Percentiles rank a stretch among this genome's conserved stretches.
Evolutionary conservation across 1,140 invertebrate species (phyloP).

Genomic region (Drosophila bipectinata): DNA sequence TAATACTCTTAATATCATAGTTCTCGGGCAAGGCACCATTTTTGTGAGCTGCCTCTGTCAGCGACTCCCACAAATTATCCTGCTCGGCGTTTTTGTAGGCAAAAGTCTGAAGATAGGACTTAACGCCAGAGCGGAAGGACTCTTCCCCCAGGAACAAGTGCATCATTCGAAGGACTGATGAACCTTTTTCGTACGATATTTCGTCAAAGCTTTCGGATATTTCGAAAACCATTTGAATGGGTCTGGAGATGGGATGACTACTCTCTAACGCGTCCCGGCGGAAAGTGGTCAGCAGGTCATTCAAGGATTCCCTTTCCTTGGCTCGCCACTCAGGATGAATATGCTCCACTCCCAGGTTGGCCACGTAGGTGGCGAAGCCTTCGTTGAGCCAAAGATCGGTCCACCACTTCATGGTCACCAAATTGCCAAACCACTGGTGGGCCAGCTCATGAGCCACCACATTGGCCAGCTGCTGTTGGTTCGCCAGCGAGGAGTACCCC

Average conservation of each 20-base stretch:
- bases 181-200: conserved; percentile 95
- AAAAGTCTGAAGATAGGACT: conserved; percentile 87
- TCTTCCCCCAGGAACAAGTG: conserved; percentile 91
- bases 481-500: conserved; percentile 85
- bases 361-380: conserved; percentile 91
- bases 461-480: conserved; percentile 87
- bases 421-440: conserved; percentile 91
- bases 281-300: conserved; percentile 85
- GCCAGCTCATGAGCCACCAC: conserved; percentile 91
- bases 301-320: conserved; percentile 86
- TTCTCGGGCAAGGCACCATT: conserved; percentile 84
- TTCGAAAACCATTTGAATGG: conserved; percentile 88
- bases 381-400: conserved; percentile 94
- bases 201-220: conserved; percentile 94
- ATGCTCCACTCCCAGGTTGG: conserved; percentile 85
- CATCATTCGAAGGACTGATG: conserved; percentile 94
- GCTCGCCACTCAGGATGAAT: conserved; percentile 87
- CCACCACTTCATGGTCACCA: conserved; percentile 93
- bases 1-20: conserved; percentile 87
- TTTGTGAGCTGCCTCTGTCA: conserved; percentile 86
- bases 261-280: conserved; percentile 85
- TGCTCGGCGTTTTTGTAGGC: conserved; percentile 90
- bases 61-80: conserved; percentile 91
- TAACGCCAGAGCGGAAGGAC: conserved; percentile 88
- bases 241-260: conserved; percentile 87